These are phyloP conservation scores for Reticulitermes lucifugus DNA, from an alignment of 2,888 invertebrate species.

Conservation along the genomic window DNA sequence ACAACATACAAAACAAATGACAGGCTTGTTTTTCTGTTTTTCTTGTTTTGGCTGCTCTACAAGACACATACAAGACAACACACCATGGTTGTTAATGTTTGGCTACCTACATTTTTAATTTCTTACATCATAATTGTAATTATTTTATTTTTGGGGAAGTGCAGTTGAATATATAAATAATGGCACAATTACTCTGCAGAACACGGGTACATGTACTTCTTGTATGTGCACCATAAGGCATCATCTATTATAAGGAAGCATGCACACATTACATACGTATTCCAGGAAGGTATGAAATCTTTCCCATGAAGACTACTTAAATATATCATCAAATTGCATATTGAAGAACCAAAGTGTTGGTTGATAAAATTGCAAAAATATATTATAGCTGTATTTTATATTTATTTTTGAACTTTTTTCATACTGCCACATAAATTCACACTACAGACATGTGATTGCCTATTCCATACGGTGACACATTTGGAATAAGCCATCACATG, in stretches of 20 bases:
- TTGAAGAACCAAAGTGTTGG: not conserved
- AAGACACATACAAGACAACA: conserved; percentile 48
- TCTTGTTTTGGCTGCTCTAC: conserved; percentile 45
- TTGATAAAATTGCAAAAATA: not conserved
- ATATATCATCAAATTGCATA: not conserved
- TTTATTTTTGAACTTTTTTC: not conserved
- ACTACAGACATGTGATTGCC: not conserved
- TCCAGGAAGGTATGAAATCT: not conserved
- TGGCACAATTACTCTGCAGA: not conserved
- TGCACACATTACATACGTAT: not conserved
- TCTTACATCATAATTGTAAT: conserved; percentile 46
- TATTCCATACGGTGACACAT: not conserved
- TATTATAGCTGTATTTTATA: not conserved
- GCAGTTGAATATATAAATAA: conserved; percentile 38
- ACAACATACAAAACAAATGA: conserved; percentile 50
- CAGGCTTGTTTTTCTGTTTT: conserved; percentile 42
- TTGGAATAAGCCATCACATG: too few relatives aligned
- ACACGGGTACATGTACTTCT: not conserved
- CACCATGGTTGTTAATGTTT: conserved; percentile 47
- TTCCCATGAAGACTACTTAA: not conserved
- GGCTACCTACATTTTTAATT: conserved; percentile 49
- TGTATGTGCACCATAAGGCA: conserved; percentile 12
- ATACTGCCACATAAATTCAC: not conserved
- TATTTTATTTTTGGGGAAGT: conserved; percentile 43
- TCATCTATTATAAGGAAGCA: not conserved